These are phyloP conservation scores for Drosophila asahinai DNA, from an alignment of 1,140 invertebrate species.

Conservation along the genomic window DNA sequence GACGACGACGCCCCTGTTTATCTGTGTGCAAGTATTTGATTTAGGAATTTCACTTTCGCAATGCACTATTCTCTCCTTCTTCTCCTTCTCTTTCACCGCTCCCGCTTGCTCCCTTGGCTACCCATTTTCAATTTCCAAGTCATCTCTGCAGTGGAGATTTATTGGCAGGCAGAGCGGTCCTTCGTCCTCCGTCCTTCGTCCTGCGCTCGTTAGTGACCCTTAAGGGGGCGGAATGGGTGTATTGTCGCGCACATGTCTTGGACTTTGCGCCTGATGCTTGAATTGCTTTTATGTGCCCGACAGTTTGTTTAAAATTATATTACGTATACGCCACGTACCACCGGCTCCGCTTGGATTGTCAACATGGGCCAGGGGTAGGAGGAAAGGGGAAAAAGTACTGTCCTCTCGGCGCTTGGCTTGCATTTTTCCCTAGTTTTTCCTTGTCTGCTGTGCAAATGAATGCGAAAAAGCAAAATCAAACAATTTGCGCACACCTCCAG, in stretches of 20 bases:
- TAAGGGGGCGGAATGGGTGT: neutral
- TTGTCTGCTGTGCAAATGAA: slow-evolving; percentile 42
- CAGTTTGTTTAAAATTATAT: slow-evolving; percentile 74
- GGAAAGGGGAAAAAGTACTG: slow-evolving; percentile 4
- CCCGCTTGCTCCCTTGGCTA: neutral
- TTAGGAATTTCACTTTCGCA: slow-evolving; percentile 75
- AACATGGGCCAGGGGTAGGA: neutral
- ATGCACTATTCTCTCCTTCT: slow-evolving; percentile 45
- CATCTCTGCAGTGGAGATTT: slow-evolving; percentile 60
- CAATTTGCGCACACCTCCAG: slow-evolving; percentile 43
- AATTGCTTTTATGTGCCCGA: slow-evolving; percentile 62
- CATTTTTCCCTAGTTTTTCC: slow-evolving; percentile 25
- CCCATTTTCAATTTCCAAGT: slow-evolving; percentile 53
- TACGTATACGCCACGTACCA: slow-evolving; percentile 61
- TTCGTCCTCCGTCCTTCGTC: slow-evolving; percentile 2
- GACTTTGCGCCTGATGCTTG: slow-evolving; percentile 56
- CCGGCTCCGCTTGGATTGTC: slow-evolving; percentile 31
- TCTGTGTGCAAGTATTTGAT: slow-evolving; percentile 72
- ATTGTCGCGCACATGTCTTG: slow-evolving; percentile 53
- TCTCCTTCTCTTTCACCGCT: neutral
- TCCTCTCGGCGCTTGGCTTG: slow-evolving; percentile 20
- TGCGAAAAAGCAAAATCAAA: slow-evolving; percentile 43
- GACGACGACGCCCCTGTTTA: slow-evolving; percentile 9
- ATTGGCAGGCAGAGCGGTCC: slow-evolving; percentile 59
- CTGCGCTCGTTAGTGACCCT: slow-evolving; percentile 68